Evolutionary conservation across 1,140 invertebrate genomes (phyloP).

Genomic region (Ceratosolen fusciceps): DNA sequence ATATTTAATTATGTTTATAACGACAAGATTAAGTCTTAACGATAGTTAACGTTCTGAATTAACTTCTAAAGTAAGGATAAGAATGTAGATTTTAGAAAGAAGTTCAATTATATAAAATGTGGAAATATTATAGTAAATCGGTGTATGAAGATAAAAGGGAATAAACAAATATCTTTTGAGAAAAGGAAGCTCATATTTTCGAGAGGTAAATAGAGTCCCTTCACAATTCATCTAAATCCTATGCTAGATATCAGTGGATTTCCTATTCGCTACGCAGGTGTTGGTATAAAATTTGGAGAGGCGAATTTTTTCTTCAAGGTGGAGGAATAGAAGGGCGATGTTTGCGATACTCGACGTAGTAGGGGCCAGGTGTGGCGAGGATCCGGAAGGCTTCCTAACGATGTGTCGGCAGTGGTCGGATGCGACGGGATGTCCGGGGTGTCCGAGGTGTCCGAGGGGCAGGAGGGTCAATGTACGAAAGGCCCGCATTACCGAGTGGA

Average conservation of each 20-base stretch:
- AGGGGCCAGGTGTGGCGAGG: not conserved
- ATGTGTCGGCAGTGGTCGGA: constrained; percentile 52
- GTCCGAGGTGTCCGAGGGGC: too few species aligned
- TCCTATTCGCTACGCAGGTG: constrained; percentile 1
- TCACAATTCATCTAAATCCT: not conserved
- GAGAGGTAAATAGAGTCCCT: not conserved
- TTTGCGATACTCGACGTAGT: constrained; percentile 23
- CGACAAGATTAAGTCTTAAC: too few species aligned
- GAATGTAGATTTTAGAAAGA: constrained; percentile 34
- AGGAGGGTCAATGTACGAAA: constrained; percentile 42
- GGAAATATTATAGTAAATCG: not conserved
- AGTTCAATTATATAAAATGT: constrained; percentile 15
- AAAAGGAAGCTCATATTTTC: not conserved
- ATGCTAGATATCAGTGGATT: not conserved
- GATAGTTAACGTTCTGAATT: too few species aligned
- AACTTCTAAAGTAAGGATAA: too few species aligned
- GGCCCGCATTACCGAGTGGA: constrained; percentile 41
- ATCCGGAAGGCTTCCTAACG: constrained; percentile 62
- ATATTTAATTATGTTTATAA: too few species aligned
- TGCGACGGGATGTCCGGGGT: too few species aligned
- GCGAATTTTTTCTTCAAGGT: constrained; percentile 48
- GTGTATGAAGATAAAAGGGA: not conserved
- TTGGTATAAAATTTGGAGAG: constrained; percentile 42
- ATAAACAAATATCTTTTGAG: not conserved
- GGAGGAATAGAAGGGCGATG: constrained; percentile 32